Evolutionary conservation across 2,797 vertebrate species (phyloP).

Genomic region (Hyperoplus lanceolatus): DNA sequence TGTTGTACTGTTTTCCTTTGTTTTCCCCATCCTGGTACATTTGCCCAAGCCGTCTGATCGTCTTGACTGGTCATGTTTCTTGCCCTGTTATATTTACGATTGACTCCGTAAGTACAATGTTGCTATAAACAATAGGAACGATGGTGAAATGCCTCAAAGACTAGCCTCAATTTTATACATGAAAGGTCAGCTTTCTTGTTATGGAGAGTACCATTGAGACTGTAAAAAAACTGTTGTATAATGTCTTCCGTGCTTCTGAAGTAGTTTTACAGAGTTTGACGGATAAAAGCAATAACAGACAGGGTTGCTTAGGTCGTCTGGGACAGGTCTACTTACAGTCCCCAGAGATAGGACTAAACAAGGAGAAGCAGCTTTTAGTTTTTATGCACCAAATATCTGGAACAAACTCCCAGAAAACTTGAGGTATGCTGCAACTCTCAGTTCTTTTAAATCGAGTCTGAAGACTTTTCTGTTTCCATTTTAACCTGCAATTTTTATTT

Average conservation of each 20-base stretch:
- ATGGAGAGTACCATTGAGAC: background rate
- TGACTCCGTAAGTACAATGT: background rate
- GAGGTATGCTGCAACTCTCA: too few relatives aligned
- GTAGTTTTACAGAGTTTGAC: background rate
- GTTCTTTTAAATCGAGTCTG: too few relatives aligned
- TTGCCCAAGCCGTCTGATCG: background rate
- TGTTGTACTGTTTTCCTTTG: background rate
- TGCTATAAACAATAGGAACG: background rate
- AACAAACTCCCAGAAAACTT: too few relatives aligned
- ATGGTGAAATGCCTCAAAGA: background rate
- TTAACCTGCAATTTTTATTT: too few relatives aligned
- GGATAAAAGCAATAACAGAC: conserved; percentile 1
- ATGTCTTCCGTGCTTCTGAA: background rate
- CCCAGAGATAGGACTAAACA: too few relatives aligned
- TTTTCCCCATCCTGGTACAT: background rate
- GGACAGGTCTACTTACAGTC: too few relatives aligned
- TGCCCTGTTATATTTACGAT: background rate
- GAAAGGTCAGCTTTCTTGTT: background rate
- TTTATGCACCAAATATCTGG: too few relatives aligned
- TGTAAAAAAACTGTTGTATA: background rate
- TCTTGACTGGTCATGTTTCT: background rate
- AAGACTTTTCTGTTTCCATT: too few relatives aligned
- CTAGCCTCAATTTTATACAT: background rate
- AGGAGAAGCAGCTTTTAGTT: too few relatives aligned
- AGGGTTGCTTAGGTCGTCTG: background rate